Base-by-base conservation (phyloP, 2,113 vertebrate species). In the Symphodus melops region DNA sequence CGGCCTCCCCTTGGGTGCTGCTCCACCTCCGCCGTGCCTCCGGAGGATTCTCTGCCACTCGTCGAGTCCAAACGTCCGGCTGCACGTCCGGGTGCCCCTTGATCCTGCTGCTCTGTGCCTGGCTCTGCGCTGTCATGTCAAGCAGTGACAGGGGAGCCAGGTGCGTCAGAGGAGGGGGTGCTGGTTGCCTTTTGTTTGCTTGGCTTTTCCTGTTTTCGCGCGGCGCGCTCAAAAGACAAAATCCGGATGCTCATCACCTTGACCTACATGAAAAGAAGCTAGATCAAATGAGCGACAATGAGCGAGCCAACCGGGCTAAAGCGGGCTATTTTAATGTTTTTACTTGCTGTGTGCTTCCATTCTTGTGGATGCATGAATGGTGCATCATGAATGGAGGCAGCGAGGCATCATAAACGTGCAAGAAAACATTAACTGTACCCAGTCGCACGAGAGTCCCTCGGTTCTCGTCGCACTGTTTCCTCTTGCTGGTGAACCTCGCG, bases 91-190 rank as follows among this genome's bases (percentile, higher is more conserved):
- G 87, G 90, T 90, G 92, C 91, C 92, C 90, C 90, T 88, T 87
- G 93, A 89, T 92, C 89, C 91, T 82, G 89, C 86, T 89, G 88
- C 85, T 91, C 78, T 86, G 86, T 81, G 82, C 70, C 77, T 82
- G 86, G 86, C 90, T 90, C 87, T 82, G 90, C 72, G 91, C 88
- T 91, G 91, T 94, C 94, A 95, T 95, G 92, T 95, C 94, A 93
- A 84, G 86, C 75, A 88, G 87, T 84, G 92, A 91, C 89, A 81
- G 92, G 90, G 86, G 89, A 86, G 92, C 91, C 92, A 90, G 92
- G 91, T 91, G 91, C 89, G 91, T 92, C 89, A 88, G 88, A 84
- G 84, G 84, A 77, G 67, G 72, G 81, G 85, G 83, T 48, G 82
- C 64, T 83, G 82, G 88, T 75, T 90, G 91, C 81, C 89, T 92